These are phyloP conservation scores for Pygoscelis adeliae DNA, from an alignment of 2,113 vertebrate species.

Conservation along the genomic window DNA sequence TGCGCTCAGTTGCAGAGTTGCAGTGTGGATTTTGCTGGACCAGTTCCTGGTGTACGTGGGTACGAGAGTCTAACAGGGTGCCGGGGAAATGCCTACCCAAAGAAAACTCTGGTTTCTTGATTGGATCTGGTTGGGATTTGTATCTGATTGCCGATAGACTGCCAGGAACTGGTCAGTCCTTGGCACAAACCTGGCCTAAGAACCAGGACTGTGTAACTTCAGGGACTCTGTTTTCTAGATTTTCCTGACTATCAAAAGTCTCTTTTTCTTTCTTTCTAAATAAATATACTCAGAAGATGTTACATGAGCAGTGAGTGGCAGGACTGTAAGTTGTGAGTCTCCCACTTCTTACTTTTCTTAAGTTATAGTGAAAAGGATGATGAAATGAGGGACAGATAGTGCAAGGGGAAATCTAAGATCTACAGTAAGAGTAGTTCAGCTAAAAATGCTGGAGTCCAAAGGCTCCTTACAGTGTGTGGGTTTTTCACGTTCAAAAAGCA, in stretches of 20 bases:
- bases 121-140: background rate
- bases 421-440: background rate
- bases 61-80: background rate
- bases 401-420: background rate
- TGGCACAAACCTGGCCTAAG: background rate
- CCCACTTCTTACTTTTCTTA: background rate
- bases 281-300: background rate
- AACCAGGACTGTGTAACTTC: background rate
- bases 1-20: background rate
- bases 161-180: background rate
- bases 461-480: background rate
- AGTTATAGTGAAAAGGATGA: background rate
- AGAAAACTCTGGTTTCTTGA: background rate
- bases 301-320: background rate
- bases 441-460: background rate
- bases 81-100: background rate
- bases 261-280: background rate
- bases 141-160: background rate
- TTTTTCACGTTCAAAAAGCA: background rate
- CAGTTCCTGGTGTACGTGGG: background rate
- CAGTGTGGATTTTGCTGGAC: background rate
- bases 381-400: background rate
- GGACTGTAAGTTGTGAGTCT: background rate
- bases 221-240: background rate
- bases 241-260: background rate